Evolutionary conservation across 2,113 vertebrate genomes (phyloP).

Genomic region (Gopherus flavomarginatus): DNA sequence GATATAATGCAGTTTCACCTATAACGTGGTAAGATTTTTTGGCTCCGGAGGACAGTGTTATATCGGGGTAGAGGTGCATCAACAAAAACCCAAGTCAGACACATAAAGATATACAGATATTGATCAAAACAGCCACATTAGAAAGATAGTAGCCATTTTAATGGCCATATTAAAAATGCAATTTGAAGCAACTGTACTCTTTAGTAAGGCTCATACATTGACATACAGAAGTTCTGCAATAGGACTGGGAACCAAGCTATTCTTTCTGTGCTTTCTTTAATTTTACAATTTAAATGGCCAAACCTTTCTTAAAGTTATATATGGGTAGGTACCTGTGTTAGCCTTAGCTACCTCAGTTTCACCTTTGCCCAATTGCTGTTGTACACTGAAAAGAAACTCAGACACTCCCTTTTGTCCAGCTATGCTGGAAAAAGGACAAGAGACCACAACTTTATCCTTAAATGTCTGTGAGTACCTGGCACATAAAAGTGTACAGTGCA

Average conservation of each 20-base stretch:
- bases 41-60: too few species aligned
- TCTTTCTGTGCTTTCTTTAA: background rate
- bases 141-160: background rate
- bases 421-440: background rate
- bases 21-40: too few species aligned
- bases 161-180: background rate
- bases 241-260: background rate
- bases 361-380: background rate
- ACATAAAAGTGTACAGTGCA: background rate
- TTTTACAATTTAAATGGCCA: background rate
- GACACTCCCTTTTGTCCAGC: background rate
- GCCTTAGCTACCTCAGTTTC: background rate
- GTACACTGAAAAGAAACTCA: slow-evolving; percentile 8
- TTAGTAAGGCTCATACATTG: background rate
- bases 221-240: background rate
- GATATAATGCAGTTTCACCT: too few species aligned
- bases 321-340: background rate
- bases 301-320: background rate
- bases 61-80: background rate
- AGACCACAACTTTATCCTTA: background rate
- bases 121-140: background rate
- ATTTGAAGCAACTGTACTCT: background rate
- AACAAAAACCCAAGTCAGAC: background rate
- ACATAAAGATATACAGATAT: background rate
- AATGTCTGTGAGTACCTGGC: background rate